Evolutionary conservation across 2,797 vertebrate species (phyloP).

Genomic region (Parambassis ranga): DNA sequence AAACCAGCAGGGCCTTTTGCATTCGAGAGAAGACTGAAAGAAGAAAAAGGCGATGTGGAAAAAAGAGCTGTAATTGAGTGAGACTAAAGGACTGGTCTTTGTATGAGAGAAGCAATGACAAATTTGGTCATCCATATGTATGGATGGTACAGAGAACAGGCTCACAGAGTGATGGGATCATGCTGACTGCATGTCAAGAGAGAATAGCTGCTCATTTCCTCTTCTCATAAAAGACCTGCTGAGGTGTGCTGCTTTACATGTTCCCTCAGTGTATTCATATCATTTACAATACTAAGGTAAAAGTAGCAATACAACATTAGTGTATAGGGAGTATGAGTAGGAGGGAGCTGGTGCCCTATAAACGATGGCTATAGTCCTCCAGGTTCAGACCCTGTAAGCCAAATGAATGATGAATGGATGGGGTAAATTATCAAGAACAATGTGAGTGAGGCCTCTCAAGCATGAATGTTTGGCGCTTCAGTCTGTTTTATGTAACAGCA

Average conservation of each 20-base stretch:
- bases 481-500: not conserved
- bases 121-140: conserved; percentile 50
- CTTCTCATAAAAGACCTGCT: conserved; percentile 11
- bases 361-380: too few relatives aligned
- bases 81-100: conserved; percentile 25
- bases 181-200: conserved; percentile 15
- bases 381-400: too few relatives aligned
- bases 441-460: not conserved
- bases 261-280: not conserved
- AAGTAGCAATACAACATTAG: too few relatives aligned
- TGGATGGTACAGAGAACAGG: not conserved
- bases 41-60: conserved; percentile 7
- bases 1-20: conserved; percentile 11
- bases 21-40: conserved; percentile 7
- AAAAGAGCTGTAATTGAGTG: conserved; percentile 1
- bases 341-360: too few relatives aligned
- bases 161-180: conserved; percentile 13
- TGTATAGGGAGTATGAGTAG: too few relatives aligned
- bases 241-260: conserved; percentile 1
- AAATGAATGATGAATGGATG: too few relatives aligned
- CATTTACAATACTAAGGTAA: too few relatives aligned
- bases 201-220: conserved; percentile 37
- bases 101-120: conserved; percentile 9
- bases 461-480: not conserved
- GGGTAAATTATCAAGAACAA: not conserved